Base-by-base conservation (phyloP, 2,888 invertebrate species). In the Sarcophaga subvicina region DNA sequence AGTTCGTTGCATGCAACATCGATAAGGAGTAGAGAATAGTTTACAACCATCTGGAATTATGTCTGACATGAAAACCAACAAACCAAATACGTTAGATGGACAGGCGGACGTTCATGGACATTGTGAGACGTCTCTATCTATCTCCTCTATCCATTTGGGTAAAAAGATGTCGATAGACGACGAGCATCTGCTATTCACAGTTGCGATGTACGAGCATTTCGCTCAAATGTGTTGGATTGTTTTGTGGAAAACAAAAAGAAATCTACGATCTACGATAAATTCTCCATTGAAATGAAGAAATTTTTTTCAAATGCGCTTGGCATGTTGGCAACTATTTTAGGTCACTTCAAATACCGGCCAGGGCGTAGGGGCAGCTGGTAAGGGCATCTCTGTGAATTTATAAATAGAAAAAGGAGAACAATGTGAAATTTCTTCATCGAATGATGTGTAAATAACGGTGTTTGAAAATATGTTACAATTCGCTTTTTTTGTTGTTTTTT, bases 41-140 rank as follows among this genome's bases (percentile, higher is more conserved):
- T 87, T 87, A 84, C 87, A 81, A 87, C 81, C 81, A 84, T 75
- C 70, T 84, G 79, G 84, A 82, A 84, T 81, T 82, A 84, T 82
- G 79, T 82, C 82, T 87, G 87, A 87, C 87, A 87, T 81, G 79
- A 69, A 87, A 87, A 84, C 81, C 87, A 87, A 81, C 84, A 87
- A 84, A 87, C 87, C 81, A 84, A 84, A 82, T 79, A 82, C 79
- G 71, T 76, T 76, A 84, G 84, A 82, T 87, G 71, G 87, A 86
- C 83, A 79, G 79, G 66, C 82, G 47, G 86, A 76, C 72, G 12
- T 66, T 49, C 54, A 75, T 78, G 77, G 83, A 77, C 79, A 76
- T 25, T 79, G 45, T 70, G 59, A 80, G 72, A 81, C 79, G 76
- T 79, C 70, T 78, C 37, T 67, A 70, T 80, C 54, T 54, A 54